Percentiles rank a stretch among this genome's conserved stretches.
phyloP scores from a whole-genome alignment of 2,888 invertebrate genomes.

The Agelastica alni region DNA sequence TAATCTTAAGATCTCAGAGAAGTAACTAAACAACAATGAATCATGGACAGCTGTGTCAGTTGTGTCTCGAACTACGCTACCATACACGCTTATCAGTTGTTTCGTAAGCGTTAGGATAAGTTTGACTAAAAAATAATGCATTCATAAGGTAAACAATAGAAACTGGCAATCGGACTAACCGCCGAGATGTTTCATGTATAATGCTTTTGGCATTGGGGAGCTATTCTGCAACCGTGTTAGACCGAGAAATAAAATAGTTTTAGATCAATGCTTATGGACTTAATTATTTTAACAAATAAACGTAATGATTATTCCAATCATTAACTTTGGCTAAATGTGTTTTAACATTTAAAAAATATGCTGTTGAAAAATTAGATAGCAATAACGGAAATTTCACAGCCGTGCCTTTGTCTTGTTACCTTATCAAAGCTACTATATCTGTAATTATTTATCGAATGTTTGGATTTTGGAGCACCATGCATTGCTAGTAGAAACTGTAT shows the following conservation, averaged over 20 bases:
- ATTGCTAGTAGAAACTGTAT: no score
- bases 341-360: no score
- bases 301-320: no score
- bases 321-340: no score
- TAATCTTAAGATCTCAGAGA: constrained; percentile 15
- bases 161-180: constrained; percentile 27
- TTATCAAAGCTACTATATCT: no score
- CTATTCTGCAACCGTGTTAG: constrained; percentile 4
- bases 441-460: no score
- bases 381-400: no score
- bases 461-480: no score
- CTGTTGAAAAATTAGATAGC: no score
- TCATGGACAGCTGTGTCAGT: constrained; percentile 25
- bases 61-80: constrained; percentile 15
- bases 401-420: no score
- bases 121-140: constrained; percentile 28
- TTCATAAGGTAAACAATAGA: constrained; percentile 31
- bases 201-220: constrained; percentile 23
- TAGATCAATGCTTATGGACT: no score
- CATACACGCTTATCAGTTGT: constrained; percentile 28
- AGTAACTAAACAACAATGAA: constrained; percentile 23
- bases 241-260: neutral
- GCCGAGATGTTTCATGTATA: constrained; percentile 22
- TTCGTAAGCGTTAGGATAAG: constrained; percentile 20
- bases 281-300: no score